Conservation (phyloP, 2,797 vertebrate species). For the Acipenser transmontanus region DNA sequence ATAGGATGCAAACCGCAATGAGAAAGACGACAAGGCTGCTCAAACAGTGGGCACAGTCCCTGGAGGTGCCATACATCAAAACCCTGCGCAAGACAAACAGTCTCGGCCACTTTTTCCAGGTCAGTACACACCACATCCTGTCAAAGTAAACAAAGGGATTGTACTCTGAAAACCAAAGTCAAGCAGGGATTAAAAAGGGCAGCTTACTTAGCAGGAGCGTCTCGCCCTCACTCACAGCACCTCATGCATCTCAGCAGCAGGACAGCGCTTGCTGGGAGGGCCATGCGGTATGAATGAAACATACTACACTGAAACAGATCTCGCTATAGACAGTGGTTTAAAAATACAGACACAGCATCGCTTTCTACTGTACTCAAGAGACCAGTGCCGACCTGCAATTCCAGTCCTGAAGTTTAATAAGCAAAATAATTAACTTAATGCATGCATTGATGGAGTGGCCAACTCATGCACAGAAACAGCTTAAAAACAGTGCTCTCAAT, state of each 20-base stretch:
- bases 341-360: too few relatives aligned
- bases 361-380: too few relatives aligned
- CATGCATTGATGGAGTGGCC: too few relatives aligned
- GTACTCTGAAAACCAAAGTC: conserved; percentile 70
- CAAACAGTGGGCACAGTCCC: conserved; percentile 23
- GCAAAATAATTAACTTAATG: too few relatives aligned
- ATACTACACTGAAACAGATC: conserved; percentile 7
- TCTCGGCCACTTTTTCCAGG: conserved; percentile 72
- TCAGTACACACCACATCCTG: conserved; percentile 70
- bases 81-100: conserved; percentile 58
- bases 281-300: conserved; percentile 23
- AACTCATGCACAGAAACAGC: too few relatives aligned
- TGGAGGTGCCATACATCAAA: conserved; percentile 37
- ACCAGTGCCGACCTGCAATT: too few relatives aligned
- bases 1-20: conserved; percentile 10
- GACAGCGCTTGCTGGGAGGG: conserved; percentile 7
- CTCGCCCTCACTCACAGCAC: conserved; percentile 50
- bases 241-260: conserved; percentile 64
- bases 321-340: too few relatives aligned
- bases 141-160: conserved; percentile 71
- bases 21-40: conserved; percentile 10
- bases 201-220: conserved; percentile 19
- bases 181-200: conserved; percentile 69
- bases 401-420: too few relatives aligned
- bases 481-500: too few relatives aligned